A percentile compares a stretch with the other conserved stretches of the same genome.
Conservation (phyloP, 2,113 vertebrate genomes). For the Pelusios castaneus region DNA sequence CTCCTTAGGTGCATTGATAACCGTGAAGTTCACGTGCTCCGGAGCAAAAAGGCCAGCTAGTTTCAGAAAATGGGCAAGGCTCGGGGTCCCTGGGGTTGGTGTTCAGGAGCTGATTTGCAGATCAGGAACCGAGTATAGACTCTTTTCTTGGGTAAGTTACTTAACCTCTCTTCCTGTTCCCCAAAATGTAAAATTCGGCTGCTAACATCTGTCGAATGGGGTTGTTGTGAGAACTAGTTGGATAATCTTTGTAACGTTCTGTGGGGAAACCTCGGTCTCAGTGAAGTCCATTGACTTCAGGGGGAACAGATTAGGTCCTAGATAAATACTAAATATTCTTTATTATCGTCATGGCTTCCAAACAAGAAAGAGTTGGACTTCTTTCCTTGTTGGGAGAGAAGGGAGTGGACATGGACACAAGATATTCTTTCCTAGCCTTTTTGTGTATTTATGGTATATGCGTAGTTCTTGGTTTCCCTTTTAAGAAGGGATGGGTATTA, state of each 20-base stretch:
- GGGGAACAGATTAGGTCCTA: not conserved
- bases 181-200: not conserved
- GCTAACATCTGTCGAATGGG: accelerated
- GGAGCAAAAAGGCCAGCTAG: too few species aligned
- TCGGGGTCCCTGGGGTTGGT: not conserved
- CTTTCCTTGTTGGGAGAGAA: not conserved
- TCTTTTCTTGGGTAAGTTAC: not conserved
- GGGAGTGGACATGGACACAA: accelerated
- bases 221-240: not conserved
- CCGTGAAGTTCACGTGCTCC: not conserved
- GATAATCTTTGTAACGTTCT: too few species aligned
- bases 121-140: not conserved
- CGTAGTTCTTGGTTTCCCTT: not conserved
- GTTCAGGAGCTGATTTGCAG: accelerated
- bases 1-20: not conserved
- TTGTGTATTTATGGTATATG: not conserved
- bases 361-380: not conserved
- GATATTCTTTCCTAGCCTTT: not conserved
- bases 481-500: not conserved
- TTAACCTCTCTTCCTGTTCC: not conserved
- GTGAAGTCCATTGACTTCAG: not conserved
- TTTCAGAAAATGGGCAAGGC: not conserved
- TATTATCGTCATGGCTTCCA: not conserved
- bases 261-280: accelerated
- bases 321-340: not conserved